These are phyloP conservation scores for Delia radicum DNA, from an alignment of 1,140 invertebrate genomes.

Conservation along the genomic window DNA sequence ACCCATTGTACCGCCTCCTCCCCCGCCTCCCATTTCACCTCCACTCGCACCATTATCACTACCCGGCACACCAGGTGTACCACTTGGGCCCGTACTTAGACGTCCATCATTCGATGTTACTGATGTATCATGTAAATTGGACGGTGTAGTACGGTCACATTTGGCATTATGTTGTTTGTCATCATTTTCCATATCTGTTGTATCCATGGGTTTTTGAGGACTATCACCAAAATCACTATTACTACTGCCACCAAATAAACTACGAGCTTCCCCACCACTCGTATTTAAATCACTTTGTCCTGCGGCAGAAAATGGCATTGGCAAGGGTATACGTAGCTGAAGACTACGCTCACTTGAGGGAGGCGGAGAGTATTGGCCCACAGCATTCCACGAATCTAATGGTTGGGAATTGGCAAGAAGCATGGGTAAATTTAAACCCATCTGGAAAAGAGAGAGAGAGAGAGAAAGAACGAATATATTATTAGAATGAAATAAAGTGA, in stretches of 20 bases:
- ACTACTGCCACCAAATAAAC: constrained; percentile 39
- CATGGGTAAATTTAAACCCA: constrained; percentile 52
- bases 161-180: constrained; percentile 37
- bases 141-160: constrained; percentile 42
- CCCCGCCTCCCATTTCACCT: constrained; percentile 26
- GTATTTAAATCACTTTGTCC: constrained; percentile 21
- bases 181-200: constrained; percentile 49
- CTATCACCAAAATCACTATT: constrained; percentile 48
- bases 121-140: constrained; percentile 16
- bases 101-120: constrained; percentile 2
- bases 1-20: constrained; percentile 26
- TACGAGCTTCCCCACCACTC: constrained; percentile 27
- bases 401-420: constrained; percentile 47
- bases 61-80: neutral
- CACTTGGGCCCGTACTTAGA: neutral
- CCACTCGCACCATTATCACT: constrained; percentile 9
- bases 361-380: constrained; percentile 49
- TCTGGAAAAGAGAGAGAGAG: constrained; percentile 36
- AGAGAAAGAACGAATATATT: neutral
- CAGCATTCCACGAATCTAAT: constrained; percentile 47
- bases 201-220: constrained; percentile 50
- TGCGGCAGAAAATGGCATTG: constrained; percentile 33
- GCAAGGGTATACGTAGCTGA: constrained; percentile 41
- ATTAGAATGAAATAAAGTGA: too few species aligned
- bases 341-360: constrained; percentile 30